Evolutionary conservation across 2,797 vertebrate genomes (phyloP).

Genomic region (Meda fulgida): DNA sequence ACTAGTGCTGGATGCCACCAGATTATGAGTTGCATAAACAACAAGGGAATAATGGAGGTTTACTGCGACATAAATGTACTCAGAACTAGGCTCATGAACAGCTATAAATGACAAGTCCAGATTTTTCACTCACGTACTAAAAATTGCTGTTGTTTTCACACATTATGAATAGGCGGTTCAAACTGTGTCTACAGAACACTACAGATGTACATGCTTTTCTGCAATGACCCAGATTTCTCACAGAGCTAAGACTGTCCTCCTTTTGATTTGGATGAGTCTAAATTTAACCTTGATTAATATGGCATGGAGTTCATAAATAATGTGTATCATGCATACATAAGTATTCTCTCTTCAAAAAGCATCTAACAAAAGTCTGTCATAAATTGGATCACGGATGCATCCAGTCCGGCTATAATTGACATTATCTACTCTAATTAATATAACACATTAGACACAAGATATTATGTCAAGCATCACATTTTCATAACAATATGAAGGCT

Average conservation of each 20-base stretch:
- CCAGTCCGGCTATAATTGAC: slow-evolving; percentile 11
- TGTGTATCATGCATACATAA: slow-evolving; percentile 63
- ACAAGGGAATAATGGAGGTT: slow-evolving; percentile 15
- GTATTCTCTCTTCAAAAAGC: slow-evolving; percentile 36
- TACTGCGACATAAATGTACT: slow-evolving; percentile 28
- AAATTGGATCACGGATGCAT: not conserved
- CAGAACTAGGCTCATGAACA: not conserved
- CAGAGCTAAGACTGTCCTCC: slow-evolving; percentile 75
- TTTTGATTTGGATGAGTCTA: slow-evolving; percentile 77
- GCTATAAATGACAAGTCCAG: not conserved
- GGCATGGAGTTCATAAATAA: slow-evolving; percentile 75
- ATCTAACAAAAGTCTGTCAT: slow-evolving; percentile 33
- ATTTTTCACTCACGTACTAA: not conserved
- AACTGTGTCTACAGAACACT: slow-evolving; percentile 45
- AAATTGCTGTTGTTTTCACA: slow-evolving; percentile 40
- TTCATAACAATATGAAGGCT: slow-evolving; percentile 7
- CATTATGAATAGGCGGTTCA: slow-evolving; percentile 40
- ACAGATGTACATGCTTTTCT: slow-evolving; percentile 57
- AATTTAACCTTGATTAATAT: slow-evolving; percentile 76
- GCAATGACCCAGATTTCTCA: slow-evolving; percentile 78
- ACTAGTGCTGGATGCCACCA: not conserved
- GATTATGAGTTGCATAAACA: slow-evolving; percentile 14
- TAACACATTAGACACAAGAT: not conserved
- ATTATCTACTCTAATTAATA: slow-evolving; percentile 25
- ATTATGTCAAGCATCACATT: slow-evolving; percentile 22